Evolutionary conservation across 2,888 invertebrate genomes (phyloP), one percentile per base, ranked within the genome.

Genomic region (Rhingia rostrata): DNA sequence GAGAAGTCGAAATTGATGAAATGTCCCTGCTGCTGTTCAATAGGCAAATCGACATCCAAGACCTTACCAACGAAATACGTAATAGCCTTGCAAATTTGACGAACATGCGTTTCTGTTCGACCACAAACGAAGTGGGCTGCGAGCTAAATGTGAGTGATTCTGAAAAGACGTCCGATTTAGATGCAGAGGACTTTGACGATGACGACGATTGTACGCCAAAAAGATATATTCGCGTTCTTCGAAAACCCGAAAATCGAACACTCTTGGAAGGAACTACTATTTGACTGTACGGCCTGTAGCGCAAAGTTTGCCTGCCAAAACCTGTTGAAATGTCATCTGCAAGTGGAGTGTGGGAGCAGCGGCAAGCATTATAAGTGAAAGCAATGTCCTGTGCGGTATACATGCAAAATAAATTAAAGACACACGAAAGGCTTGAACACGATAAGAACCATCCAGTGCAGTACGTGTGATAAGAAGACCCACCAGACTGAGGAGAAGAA

Each of bases 391-490:
- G 67, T 89, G 41, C 89, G 89, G 22, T 91, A 90, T 72, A 89
- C 89, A 66, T 91, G 91, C 91, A 88, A 89, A 10, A 89, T 6
- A 91, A 91, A 77, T 86, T 90, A 0, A 89, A 89, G 66, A 74
- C 87, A 32, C 91, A 91, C 77, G 88, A 88, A 63, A 72, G 51
- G 32, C 56, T 63, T 0, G 87, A 82, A 69, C 88, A 88, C 51
- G 77, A 84, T 33, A 74, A 79, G 39, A 64, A 75, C 35, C 22
- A 22, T 22, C 79, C 70, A 39, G 43, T 53, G 9, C 88, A 92
- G 93, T 41, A 93, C 93, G 5, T 95, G 95, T 87, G 93, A 93
- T 43, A 94, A 88, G 33, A 74, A 88, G 12, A 88, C 87, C 77
- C 89, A 90, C 73, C 87, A 87, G 39, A 86, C 87, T 10, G 89